These are phyloP conservation scores for Dicycla oo DNA, from an alignment of 2,888 invertebrate genomes.

Conservation along the genomic window DNA sequence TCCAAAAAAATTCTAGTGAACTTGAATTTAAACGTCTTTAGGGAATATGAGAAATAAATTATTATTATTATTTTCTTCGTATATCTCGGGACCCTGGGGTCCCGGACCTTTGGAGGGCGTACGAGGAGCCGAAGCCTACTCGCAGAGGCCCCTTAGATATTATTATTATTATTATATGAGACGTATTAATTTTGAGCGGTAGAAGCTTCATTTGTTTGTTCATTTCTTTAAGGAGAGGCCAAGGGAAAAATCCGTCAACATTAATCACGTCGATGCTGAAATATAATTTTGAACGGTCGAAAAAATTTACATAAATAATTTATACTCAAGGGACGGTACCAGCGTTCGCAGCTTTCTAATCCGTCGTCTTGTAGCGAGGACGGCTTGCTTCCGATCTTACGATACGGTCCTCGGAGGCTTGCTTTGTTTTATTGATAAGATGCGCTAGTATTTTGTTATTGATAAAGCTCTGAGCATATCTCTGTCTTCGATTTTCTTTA, in stretches of 20 bases:
- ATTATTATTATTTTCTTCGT: no score
- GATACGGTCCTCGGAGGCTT: constrained; percentile 65
- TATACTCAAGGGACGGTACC: constrained; percentile 82
- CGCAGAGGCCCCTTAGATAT: no score
- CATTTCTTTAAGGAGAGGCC: constrained; percentile 83
- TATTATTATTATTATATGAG: no score
- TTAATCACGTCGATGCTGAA: constrained; percentile 88
- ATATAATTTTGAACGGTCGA: constrained; percentile 86
- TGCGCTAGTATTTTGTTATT: constrained; percentile 53
- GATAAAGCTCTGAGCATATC: constrained; percentile 48
- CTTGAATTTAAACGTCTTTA: constrained; percentile 77
- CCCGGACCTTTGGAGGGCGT: no score
- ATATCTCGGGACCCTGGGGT: no score
- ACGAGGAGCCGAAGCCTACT: no score
- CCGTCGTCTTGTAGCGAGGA: constrained; percentile 71
- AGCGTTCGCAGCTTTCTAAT: constrained; percentile 76
- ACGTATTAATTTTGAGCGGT: constrained; percentile 77
- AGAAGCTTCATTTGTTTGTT: constrained; percentile 85
- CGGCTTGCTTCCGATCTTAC: constrained; percentile 71
- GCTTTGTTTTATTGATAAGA: constrained; percentile 65
- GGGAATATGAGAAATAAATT: constrained; percentile 74
- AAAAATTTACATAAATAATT: constrained; percentile 89
- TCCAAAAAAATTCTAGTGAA: constrained; percentile 78
- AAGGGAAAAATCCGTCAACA: constrained; percentile 87
- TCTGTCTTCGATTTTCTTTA: constrained; percentile 44